Evolutionary conservation across 1,140 invertebrate species (phyloP), one percentile per base, ranked within the genome.

Genomic region (Psilanteris sp.): DNA sequence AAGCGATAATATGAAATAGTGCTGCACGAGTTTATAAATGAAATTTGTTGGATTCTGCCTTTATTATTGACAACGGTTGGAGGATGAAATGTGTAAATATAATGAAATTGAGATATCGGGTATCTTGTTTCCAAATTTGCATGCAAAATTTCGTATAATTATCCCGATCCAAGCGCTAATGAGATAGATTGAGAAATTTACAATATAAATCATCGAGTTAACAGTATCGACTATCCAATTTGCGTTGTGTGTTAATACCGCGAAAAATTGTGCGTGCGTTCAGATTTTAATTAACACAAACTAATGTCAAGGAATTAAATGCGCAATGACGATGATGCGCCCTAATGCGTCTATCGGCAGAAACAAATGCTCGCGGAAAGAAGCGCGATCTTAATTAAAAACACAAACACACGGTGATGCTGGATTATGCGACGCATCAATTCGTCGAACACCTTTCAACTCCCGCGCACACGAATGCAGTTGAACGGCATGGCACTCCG

Each of bases 21-120:
- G 4, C 24, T 4, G 37, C 10, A 7, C 16, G 3, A 43, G 18
- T 44, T 44, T 36, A 61, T 61, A 44, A 61, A 61, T 46, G 31
- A 36, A 61, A 61, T 61, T 61, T 39, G 20, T 61, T 36, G 18
- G 32, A 48, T 37, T 37, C 29, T 20, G 15, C 13, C n/a, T 43
- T 44, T 44, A 59, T 57, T 44, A 52, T 13, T 50, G 36, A 24
- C 10, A 39, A 18, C 14, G 18, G 20, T n/a, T 52, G 11, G 3
- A 9, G 32, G 7, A 37, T 46, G 41, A 46, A 32, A 48, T 13
- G 22, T 18, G 10, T 37, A 37, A 37, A 55, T 11, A 29, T 20
- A 55, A 39, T 20, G 14, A 29, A 27, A 54, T 18, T 36, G 31
- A 52, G 18, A 52, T 34, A 52, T 36, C 10, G 22, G n/a, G 2